A percentile compares a stretch with the other conserved stretches of the same genome.
phyloP scores from a whole-genome alignment of 2,113 vertebrate genomes.

The Tupaia tana region DNA sequence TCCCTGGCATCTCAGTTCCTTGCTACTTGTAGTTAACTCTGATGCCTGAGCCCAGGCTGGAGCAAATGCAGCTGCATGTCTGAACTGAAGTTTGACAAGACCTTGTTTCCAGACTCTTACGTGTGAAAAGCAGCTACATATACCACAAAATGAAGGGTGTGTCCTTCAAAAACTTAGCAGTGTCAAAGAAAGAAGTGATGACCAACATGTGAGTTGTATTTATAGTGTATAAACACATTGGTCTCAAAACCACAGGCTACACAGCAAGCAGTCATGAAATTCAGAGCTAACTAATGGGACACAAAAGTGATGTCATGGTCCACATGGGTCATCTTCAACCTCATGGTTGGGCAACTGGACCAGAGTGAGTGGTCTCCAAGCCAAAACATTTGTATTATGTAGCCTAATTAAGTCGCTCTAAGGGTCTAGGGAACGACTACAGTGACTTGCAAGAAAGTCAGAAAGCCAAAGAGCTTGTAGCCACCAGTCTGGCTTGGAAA shows the following conservation, averaged over 20 bases:
- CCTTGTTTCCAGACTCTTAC: slow-evolving; percentile 29
- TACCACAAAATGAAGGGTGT: neutral
- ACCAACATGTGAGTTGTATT: neutral
- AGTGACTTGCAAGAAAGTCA: neutral
- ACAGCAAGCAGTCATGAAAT: neutral
- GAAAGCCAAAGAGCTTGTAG: neutral
- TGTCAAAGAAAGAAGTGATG: neutral
- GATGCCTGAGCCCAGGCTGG: neutral
- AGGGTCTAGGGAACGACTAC: neutral
- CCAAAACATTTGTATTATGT: neutral
- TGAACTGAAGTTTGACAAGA: neutral
- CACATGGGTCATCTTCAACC: neutral
- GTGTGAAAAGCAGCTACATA: neutral
- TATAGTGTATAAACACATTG: neutral
- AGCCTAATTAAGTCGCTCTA: slow-evolving; percentile 47
- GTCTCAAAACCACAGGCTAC: neutral
- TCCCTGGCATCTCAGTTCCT: neutral
- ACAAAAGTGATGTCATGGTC: neutral
- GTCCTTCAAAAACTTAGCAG: neutral
- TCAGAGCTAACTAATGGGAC: neutral
- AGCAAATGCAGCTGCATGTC: neutral
- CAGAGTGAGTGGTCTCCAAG: neutral
- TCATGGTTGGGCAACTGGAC: neutral
- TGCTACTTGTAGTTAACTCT: too few relatives aligned
- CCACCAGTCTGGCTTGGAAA: slow-evolving; percentile 56